phyloP scores from a whole-genome alignment of 1,140 invertebrate genomes.

The Oedothorax gibbosus region DNA sequence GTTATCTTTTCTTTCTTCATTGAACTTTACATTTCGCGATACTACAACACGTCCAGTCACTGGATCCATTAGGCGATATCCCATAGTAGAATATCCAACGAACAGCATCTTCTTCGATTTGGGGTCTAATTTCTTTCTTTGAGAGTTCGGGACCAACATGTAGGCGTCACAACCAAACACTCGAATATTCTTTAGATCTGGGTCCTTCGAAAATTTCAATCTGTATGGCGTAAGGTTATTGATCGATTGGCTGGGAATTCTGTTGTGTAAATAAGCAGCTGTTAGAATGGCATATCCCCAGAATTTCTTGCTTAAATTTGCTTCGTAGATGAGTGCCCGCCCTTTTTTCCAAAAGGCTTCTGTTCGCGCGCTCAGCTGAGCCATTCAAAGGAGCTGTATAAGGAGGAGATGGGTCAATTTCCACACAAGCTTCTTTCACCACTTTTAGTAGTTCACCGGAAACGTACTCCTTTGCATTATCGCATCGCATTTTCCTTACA shows the following conservation, averaged over 20 bases:
- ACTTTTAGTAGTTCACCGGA: not conserved
- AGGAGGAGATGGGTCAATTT: slow-evolving; percentile 16
- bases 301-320: slow-evolving; percentile 50
- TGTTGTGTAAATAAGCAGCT: slow-evolving; percentile 62
- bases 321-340: slow-evolving; percentile 52
- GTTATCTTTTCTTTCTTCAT: slow-evolving; percentile 61
- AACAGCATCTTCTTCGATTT: slow-evolving; percentile 21
- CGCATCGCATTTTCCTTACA: slow-evolving; percentile 3
- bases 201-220: slow-evolving; percentile 64
- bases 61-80: slow-evolving; percentile 19
- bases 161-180: slow-evolving; percentile 67
- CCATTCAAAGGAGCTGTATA: slow-evolving; percentile 60
- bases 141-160: slow-evolving; percentile 31
- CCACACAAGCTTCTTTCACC: not conserved
- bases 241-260: slow-evolving; percentile 7
- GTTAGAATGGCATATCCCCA: slow-evolving; percentile 63
- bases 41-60: not conserved
- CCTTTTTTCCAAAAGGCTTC: slow-evolving; percentile 53
- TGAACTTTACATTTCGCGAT: slow-evolving; percentile 23
- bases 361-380: slow-evolving; percentile 53
- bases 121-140: slow-evolving; percentile 21
- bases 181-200: slow-evolving; percentile 64
- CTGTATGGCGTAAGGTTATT: slow-evolving; percentile 64
- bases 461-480: slow-evolving; percentile 40
- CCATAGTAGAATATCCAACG: slow-evolving; percentile 15